These are phyloP conservation scores for Alviniconcha strummeri DNA, from an alignment of 2,888 invertebrate species.

Conservation along the genomic window DNA sequence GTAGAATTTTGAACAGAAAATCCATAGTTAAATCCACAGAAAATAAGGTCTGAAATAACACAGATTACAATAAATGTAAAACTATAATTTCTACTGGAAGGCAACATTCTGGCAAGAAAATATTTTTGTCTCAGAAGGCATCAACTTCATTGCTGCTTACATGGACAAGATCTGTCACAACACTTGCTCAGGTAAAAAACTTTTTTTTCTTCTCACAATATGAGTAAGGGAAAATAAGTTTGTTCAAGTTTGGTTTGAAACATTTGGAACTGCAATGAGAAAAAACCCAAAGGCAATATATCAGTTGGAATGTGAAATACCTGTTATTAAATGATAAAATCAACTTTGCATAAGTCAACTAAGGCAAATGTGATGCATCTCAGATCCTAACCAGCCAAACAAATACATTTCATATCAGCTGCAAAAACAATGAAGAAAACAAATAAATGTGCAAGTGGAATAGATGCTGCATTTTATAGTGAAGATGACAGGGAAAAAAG, in stretches of 20 bases:
- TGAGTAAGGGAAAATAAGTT: background rate
- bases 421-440: background rate
- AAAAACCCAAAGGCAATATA: conserved; percentile 2
- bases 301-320: conserved; percentile 19
- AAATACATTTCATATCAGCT: background rate
- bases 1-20: too few species aligned
- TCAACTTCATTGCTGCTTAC: conserved; percentile 25
- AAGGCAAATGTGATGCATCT: conserved; percentile 21
- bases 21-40: too few species aligned
- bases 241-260: conserved; percentile 10
- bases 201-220: background rate
- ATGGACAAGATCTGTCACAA: background rate
- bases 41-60: too few species aligned
- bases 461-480: background rate
- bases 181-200: background rate
- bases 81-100: background rate
- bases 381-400: background rate
- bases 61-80: too few species aligned
- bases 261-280: background rate
- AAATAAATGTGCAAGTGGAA: background rate
- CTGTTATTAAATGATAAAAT: background rate
- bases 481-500: too few species aligned
- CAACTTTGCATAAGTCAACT: conserved; percentile 19
- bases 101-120: conserved; percentile 23
- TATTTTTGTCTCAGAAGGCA: background rate